Base-by-base conservation (phyloP, 1,140 invertebrate genomes). In the Protaetia brevitarsis region DNA sequence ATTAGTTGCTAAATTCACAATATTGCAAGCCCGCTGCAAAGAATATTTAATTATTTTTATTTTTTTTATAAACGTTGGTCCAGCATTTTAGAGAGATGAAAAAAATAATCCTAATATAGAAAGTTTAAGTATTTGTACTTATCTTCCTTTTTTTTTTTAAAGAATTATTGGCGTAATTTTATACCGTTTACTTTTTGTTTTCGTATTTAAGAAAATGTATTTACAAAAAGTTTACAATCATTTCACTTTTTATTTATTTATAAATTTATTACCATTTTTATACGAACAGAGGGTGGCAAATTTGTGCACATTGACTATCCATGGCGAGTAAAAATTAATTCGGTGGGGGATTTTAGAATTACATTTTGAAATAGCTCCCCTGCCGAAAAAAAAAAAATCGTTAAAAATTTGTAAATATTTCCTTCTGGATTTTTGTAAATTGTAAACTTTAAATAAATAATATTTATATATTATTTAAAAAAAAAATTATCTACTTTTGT, bases 91-190 rank as follows among this genome's bases (percentile, higher is more conserved):
- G n/a, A n/a, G n/a, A n/a, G n/a, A n/a, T n/a, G n/a, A n/a, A n/a
- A n/a, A n/a, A n/a, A n/a, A n/a, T n/a, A n/a, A n/a, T n/a, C n/a
- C n/a, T n/a, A n/a, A n/a, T n/a, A n/a, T n/a, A n/a, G n/a, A n/a
- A n/a, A n/a, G n/a, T n/a, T n/a, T n/a, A n/a, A n/a, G n/a, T n/a
- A 62, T 58, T 65, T 26, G 27, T 56, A 59, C 21, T 66, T 63
- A 29, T 23, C 23, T 21, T 23, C 3, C 41, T 63, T 41, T 45
- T 45, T 3, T 16, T 45, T 45, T 21, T 45, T 45, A 45, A 27
- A 51, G 66, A 75, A 74, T 76, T 76, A 74, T 74, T 76, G 73
- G 73, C 74, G 72, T 71, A 69, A 67, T 71, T 72, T 67, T 70
- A 70, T 73, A 69, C 63, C 68, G 64, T 23, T 45, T 45, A 21